Evolutionary conservation across 2,113 vertebrate species (phyloP).

Genomic region (Dasyurus viverrinus): DNA sequence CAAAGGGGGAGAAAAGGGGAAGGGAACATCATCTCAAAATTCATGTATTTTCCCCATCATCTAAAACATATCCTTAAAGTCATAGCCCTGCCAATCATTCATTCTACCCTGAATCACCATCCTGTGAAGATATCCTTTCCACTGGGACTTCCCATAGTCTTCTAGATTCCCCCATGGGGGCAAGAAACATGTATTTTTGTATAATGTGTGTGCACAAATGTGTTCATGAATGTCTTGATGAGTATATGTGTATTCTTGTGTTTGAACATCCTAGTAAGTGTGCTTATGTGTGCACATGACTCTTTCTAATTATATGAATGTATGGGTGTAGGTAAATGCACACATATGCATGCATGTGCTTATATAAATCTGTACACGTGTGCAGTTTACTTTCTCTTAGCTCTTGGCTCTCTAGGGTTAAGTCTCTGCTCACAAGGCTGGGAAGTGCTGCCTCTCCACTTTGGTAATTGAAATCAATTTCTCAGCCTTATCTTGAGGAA

Average conservation of each 20-base stretch:
- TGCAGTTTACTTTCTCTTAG: neutral
- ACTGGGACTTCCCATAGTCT: neutral
- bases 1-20: neutral
- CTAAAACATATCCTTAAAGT: neutral
- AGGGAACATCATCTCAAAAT: neutral
- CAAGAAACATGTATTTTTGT: neutral
- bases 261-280: neutral
- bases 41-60: neutral
- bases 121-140: neutral
- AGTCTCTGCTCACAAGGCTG: slow-evolving; percentile 70
- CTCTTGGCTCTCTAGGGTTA: slow-evolving; percentile 79
- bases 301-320: neutral
- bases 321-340: neutral
- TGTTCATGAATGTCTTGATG: neutral
- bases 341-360: neutral
- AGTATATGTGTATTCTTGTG: neutral
- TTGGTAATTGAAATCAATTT: slow-evolving; percentile 90
- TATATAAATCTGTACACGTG: neutral
- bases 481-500: slow-evolving; percentile 89
- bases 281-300: neutral
- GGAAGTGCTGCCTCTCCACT: slow-evolving; percentile 84
- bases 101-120: neutral
- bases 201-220: neutral
- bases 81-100: neutral
- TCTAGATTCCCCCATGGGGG: neutral